phyloP scores from a whole-genome alignment of 1,140 invertebrate genomes.

The Danaus plexippus region DNA sequence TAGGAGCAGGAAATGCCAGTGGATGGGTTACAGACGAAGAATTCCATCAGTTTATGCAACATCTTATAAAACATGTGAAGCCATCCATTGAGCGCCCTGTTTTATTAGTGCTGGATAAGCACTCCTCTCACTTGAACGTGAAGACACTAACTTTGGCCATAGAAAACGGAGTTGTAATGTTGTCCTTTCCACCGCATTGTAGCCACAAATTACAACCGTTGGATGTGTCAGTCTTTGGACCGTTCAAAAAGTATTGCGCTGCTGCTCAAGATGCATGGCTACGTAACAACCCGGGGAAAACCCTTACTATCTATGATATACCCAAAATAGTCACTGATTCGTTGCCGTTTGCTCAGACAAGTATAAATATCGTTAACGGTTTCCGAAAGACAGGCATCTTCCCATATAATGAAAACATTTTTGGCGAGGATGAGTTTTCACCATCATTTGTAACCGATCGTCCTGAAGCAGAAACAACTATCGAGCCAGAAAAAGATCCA shows the following conservation, averaged over 20 bases:
- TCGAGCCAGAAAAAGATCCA: constrained; percentile 14
- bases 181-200: constrained; percentile 21
- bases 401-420: constrained; percentile 33
- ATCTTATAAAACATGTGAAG: constrained; percentile 21
- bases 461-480: constrained; percentile 21
- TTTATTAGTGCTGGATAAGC: constrained; percentile 42
- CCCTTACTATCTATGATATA: constrained; percentile 23
- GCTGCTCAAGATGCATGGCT: constrained; percentile 20
- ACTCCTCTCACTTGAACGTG: constrained; percentile 37
- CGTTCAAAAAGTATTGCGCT: constrained; percentile 23
- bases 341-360: constrained; percentile 20
- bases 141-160: constrained; percentile 16
- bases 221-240: constrained; percentile 19
- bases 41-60: constrained; percentile 30
- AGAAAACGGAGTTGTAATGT: constrained; percentile 15
- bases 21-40: constrained; percentile 37
- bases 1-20: constrained; percentile 29
- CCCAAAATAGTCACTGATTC: constrained; percentile 20
- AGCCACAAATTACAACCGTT: constrained; percentile 23
- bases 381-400: constrained; percentile 32
- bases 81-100: constrained; percentile 26
- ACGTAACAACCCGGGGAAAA: constrained; percentile 28
- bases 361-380: constrained; percentile 30
- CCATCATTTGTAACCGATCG: constrained; percentile 31
- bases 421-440: constrained; percentile 31